Percentiles rank a stretch among this genome's conserved stretches.
Evolutionary conservation across 2,797 vertebrate genomes (phyloP).

Genomic region (Rhincodon typus): DNA sequence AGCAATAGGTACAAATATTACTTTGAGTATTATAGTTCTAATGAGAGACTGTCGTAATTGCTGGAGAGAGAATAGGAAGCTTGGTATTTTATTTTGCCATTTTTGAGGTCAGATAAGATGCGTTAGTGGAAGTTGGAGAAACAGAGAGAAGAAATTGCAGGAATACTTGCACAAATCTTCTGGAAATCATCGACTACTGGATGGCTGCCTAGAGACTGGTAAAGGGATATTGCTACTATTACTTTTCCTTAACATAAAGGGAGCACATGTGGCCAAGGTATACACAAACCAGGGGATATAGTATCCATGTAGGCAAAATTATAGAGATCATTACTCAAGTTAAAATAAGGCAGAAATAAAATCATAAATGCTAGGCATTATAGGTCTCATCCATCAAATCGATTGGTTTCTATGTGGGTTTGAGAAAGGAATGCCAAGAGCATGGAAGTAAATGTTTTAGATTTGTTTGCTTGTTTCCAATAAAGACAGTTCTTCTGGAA

Average conservation of each 20-base stretch:
- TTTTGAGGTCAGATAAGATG: not conserved
- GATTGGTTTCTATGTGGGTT: not conserved
- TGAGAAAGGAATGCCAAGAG: not conserved
- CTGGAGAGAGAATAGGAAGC: no score
- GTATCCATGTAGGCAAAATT: not conserved
- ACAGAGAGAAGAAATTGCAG: not conserved
- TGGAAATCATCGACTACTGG: not conserved
- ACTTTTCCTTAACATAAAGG: not conserved
- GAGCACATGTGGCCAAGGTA: not conserved
- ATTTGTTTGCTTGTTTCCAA: no score
- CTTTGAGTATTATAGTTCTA: no score
- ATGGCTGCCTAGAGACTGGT: not conserved
- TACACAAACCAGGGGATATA: not conserved
- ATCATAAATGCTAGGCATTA: not conserved
- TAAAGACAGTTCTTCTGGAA: no score
- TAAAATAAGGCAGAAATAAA: not conserved
- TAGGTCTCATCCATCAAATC: not conserved
- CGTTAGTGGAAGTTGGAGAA: not conserved
- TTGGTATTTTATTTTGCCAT: no score
- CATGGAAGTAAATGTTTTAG: no score
- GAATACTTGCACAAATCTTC: not conserved
- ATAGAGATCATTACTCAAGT: not conserved
- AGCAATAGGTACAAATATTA: no score
- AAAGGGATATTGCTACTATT: not conserved
- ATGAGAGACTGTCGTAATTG: no score